A percentile compares a stretch with the other conserved stretches of the same genome.
phyloP scores from a whole-genome alignment of 2,113 vertebrate genomes.

The Seriola quinqueradiata region DNA sequence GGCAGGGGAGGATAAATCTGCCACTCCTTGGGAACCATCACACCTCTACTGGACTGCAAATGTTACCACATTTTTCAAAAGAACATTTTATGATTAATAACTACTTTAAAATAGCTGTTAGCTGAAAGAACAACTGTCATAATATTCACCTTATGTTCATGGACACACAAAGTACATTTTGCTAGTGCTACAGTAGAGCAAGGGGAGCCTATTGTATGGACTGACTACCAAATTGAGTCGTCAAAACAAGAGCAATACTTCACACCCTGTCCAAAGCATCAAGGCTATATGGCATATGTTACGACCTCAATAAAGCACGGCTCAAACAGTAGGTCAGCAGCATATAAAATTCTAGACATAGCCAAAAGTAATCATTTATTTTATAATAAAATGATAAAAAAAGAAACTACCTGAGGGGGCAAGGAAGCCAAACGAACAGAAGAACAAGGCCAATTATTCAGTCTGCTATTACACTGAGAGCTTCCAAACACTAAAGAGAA shows the following conservation, averaged over 20 bases:
- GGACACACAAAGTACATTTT: conserved; percentile 7
- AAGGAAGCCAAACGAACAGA: neutral
- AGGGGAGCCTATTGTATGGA: neutral
- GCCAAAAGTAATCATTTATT: conserved; percentile 40
- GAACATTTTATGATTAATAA: conserved; percentile 58
- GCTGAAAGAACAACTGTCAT: conserved; percentile 55
- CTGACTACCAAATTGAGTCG: conserved; percentile 9
- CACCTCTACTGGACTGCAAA: conserved; percentile 63
- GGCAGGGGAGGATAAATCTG: conserved; percentile 72
- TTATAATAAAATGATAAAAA: conserved; percentile 14
- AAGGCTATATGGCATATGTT: neutral
- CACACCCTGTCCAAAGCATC: conserved; percentile 9
- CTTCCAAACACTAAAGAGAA: neutral
- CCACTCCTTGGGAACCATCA: conserved; percentile 65
- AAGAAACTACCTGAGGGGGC: neutral
- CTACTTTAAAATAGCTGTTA: conserved; percentile 53
- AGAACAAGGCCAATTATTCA: neutral
- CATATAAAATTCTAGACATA: neutral
- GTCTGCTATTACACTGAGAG: neutral
- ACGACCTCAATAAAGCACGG: conserved; percentile 42
- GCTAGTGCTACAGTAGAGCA: conserved; percentile 5
- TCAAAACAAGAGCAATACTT: conserved; percentile 44
- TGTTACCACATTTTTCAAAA: conserved; percentile 66
- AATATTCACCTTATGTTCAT: conserved; percentile 48
- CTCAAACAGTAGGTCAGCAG: conserved; percentile 47